Percentiles rank a stretch among this genome's conserved stretches.
Evolutionary conservation across 2,888 invertebrate genomes (phyloP).

Genomic region (Dascillus cervinus): DNA sequence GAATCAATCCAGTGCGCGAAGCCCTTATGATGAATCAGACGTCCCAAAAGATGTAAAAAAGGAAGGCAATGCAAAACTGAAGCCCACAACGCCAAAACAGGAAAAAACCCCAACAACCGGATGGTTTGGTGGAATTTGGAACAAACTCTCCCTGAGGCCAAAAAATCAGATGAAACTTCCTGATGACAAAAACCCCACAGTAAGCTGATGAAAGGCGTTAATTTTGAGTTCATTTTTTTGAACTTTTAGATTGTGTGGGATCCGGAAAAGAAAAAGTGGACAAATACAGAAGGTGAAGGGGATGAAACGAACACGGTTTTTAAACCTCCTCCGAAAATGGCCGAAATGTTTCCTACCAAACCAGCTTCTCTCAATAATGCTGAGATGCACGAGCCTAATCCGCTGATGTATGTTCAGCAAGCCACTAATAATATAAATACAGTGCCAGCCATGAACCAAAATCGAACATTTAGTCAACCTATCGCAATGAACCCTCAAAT

Average conservation of each 20-base stretch:
- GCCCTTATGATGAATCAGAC: slow-evolving; percentile 30
- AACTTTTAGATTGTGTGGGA: slow-evolving; percentile 85
- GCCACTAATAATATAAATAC: too few species aligned
- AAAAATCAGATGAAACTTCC: slow-evolving; percentile 95
- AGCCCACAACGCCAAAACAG: slow-evolving; percentile 15
- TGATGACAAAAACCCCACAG: slow-evolving; percentile 87
- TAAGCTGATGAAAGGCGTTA: too few species aligned
- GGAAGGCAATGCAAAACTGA: slow-evolving; percentile 16
- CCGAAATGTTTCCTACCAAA: slow-evolving; percentile 50
- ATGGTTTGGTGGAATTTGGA: slow-evolving; percentile 85
- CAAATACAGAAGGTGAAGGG: slow-evolving; percentile 68
- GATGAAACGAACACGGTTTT: slow-evolving; percentile 47
- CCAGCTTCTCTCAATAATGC: too few species aligned
- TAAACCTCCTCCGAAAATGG: slow-evolving; percentile 64
- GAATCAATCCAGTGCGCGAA: slow-evolving; percentile 40
- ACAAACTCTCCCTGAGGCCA: slow-evolving; percentile 70
- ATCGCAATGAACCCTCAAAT: too few species aligned
- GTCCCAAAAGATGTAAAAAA: slow-evolving; percentile 14
- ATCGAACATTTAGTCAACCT: too few species aligned
- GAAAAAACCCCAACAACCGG: slow-evolving; percentile 41
- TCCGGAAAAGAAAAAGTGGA: slow-evolving; percentile 77
- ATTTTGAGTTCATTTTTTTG: background rate
- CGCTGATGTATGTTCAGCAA: too few species aligned
- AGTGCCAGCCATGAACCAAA: too few species aligned
- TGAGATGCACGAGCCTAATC: too few species aligned